A percentile compares a stretch with the other conserved stretches of the same genome.
Evolutionary conservation across 2,797 vertebrate genomes (phyloP).

Genomic region (Corythornis leucogaster): DNA sequence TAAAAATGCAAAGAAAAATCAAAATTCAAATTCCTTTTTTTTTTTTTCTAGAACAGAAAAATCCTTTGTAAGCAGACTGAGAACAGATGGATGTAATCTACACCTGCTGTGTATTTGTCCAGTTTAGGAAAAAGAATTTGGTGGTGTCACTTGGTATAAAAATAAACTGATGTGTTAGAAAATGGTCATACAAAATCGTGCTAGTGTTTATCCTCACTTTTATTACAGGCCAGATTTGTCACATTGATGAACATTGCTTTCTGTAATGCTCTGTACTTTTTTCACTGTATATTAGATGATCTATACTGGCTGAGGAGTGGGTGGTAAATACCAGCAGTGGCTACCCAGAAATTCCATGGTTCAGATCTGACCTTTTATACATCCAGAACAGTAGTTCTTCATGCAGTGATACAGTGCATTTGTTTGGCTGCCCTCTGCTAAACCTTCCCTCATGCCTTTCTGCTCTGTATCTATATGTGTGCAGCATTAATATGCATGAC

Average conservation of each 20-base stretch:
- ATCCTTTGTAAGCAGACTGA: not conserved
- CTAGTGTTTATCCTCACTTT: not conserved
- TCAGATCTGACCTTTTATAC: not conserved
- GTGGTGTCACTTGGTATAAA: not conserved
- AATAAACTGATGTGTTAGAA: not conserved
- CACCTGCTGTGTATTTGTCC: constrained; percentile 47
- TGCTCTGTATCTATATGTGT: not conserved
- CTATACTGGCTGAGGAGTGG: not conserved
- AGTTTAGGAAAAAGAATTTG: constrained; percentile 15
- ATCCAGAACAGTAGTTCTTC: not conserved
- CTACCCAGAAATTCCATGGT: not conserved
- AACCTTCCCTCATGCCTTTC: not conserved
- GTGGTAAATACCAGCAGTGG: not conserved
- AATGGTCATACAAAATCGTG: not conserved
- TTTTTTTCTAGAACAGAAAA: not conserved
- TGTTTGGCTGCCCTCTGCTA: not conserved
- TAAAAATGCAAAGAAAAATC: not conserved
- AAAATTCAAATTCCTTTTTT: not conserved
- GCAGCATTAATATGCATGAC: not conserved
- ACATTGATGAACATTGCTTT: not conserved
- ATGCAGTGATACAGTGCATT: not conserved
- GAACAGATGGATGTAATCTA: constrained; percentile 5
- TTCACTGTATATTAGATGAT: not conserved
- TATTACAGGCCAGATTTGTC: not conserved
- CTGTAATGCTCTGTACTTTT: not conserved